A percentile compares a stretch with the other conserved stretches of the same genome.
phyloP scores from a whole-genome alignment of 2,797 vertebrate species.

The Lepus oiostolus region DNA sequence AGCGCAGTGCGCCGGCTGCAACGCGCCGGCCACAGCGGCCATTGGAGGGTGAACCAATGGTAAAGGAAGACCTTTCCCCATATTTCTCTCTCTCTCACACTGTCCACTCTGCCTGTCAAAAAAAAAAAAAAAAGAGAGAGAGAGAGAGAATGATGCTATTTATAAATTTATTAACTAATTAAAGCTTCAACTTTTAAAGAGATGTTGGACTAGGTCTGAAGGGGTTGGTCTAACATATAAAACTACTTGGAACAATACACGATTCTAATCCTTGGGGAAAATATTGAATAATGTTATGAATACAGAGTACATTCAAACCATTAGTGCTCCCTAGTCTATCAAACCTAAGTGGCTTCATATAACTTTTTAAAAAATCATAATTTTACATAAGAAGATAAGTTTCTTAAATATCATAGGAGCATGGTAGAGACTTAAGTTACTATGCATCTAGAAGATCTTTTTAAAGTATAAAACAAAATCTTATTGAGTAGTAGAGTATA shows the following conservation, averaged over 20 bases:
- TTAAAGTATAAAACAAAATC: background rate
- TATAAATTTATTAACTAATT: background rate
- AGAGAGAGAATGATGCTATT: background rate
- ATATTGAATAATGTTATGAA: slow-evolving; percentile 20
- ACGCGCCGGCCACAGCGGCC: too few species aligned
- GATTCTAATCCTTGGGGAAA: background rate
- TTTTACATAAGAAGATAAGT: slow-evolving; percentile 21
- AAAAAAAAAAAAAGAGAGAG: too few species aligned
- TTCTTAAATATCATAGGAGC: slow-evolving; percentile 12
- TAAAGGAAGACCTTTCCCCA: too few species aligned
- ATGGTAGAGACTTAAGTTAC: background rate
- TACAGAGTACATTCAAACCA: slow-evolving; percentile 35
- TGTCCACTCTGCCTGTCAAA: too few species aligned
- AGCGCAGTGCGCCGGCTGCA: too few species aligned
- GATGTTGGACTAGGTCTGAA: background rate
- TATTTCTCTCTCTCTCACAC: too few species aligned
- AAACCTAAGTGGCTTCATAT: background rate
- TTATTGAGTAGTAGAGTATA: background rate
- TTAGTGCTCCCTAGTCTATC: slow-evolving; percentile 9
- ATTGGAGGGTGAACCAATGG: too few species aligned
- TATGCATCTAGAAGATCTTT: background rate
- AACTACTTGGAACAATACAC: slow-evolving; percentile 10
- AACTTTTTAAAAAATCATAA: background rate
- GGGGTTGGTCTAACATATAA: background rate
- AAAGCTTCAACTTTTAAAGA: slow-evolving; percentile 27